Conservation (phyloP, 64 coral and sea anemone genomes). For the Cladopsammia gracilis region DNA sequence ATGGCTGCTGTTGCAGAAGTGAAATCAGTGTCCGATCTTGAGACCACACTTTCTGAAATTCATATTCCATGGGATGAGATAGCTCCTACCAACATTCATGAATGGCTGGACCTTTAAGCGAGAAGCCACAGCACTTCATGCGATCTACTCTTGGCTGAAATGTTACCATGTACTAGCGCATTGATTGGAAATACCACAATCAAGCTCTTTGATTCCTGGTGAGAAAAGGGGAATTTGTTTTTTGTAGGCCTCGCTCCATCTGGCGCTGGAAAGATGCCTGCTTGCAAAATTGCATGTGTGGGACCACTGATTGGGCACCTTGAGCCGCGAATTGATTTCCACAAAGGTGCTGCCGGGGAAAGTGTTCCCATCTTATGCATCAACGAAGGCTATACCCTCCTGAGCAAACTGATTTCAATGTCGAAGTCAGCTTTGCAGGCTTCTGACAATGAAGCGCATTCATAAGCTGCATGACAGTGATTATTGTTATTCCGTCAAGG, state of each 20-base stretch:
- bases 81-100: background rate
- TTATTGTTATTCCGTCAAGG: slow-evolving; percentile 67
- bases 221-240: slow-evolving; percentile 68
- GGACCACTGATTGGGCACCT: slow-evolving; percentile 45
- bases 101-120: slow-evolving; percentile 22
- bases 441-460: slow-evolving; percentile 50
- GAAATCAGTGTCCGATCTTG: slow-evolving; percentile 29
- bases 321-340: slow-evolving; percentile 17
- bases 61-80: slow-evolving; percentile 64
- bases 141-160: slow-evolving; percentile 44
- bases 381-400: slow-evolving; percentile 31
- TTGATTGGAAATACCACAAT: slow-evolving; percentile 49
- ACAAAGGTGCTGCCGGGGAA: background rate
- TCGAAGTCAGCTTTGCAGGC: background rate
- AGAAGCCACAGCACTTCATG: slow-evolving; percentile 35
- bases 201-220: slow-evolving; percentile 58
- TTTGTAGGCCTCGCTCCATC: slow-evolving; percentile 34
- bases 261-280: slow-evolving; percentile 52
- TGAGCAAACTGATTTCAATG: background rate
- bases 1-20: slow-evolving; percentile 12
- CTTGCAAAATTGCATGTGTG: slow-evolving; percentile 59
- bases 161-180: slow-evolving; percentile 39
- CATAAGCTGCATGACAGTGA: slow-evolving; percentile 70
- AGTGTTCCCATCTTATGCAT: slow-evolving; percentile 62
- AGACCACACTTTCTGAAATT: slow-evolving; percentile 14